Conservation (phyloP, 2,888 invertebrate species). For the Tipula unca region DNA sequence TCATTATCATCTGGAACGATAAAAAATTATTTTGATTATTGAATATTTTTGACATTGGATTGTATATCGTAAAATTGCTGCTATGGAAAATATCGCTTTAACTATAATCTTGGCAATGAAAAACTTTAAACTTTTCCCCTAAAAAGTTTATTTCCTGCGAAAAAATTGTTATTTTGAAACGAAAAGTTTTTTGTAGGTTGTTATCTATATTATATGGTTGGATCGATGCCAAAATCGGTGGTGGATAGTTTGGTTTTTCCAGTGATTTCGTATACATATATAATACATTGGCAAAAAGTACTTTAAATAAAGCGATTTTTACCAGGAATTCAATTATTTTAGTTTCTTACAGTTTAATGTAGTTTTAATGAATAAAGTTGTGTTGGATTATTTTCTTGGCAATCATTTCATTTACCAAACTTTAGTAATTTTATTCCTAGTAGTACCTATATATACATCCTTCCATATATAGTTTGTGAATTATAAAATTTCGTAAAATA, state of each 20-base stretch:
- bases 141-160: background rate
- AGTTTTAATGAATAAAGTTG: background rate
- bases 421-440: too few relatives aligned
- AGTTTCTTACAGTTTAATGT: background rate
- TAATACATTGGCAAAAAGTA: background rate
- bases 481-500: too few relatives aligned
- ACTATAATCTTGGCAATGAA: background rate
- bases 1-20: slow-evolving; percentile 33
- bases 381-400: background rate
- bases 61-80: background rate
- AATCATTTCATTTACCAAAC: background rate
- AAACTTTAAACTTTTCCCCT: background rate
- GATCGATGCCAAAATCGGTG: background rate
- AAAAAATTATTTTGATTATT: background rate
- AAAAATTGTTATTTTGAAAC: background rate
- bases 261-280: too few relatives aligned
- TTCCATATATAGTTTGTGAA: too few relatives aligned
- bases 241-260: background rate
- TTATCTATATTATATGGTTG: background rate
- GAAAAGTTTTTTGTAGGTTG: background rate
- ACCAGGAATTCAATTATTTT: background rate
- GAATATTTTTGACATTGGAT: too few relatives aligned
- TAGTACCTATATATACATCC: too few relatives aligned
- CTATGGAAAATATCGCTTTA: background rate
- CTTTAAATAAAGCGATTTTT: background rate